Percentiles rank a stretch among this genome's conserved stretches.
phyloP scores from a whole-genome alignment of 2,888 invertebrate species.

The Cheilosia grossa region DNA sequence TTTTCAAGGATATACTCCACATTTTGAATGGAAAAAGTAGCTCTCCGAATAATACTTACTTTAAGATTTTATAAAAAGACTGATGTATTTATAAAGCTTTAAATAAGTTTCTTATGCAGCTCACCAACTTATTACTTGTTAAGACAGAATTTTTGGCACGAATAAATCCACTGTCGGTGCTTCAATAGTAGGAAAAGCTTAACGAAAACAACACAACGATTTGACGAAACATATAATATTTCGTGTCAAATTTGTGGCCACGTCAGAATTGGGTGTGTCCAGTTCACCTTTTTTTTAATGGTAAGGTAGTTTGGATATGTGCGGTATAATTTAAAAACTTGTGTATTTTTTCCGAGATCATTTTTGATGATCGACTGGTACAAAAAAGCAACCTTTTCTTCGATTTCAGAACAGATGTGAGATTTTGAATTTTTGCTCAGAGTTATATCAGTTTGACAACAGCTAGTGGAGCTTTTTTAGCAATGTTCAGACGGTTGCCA shows the following conservation, averaged over 20 bases:
- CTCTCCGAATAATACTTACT: constrained; percentile 35
- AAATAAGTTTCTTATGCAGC: not conserved
- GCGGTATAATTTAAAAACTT: too few species aligned
- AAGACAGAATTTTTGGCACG: constrained; percentile 49
- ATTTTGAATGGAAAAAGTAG: not conserved
- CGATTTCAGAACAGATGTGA: too few species aligned
- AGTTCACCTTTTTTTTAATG: not conserved
- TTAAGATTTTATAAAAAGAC: constrained; percentile 26
- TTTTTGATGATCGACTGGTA: too few species aligned
- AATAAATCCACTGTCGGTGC: constrained; percentile 21
- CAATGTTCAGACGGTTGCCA: too few species aligned
- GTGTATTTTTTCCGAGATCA: too few species aligned
- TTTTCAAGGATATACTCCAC: not conserved
- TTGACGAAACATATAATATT: constrained; percentile 31
- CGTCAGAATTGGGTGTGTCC: constrained; percentile 50
- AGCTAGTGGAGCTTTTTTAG: too few species aligned
- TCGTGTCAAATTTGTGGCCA: constrained; percentile 66
- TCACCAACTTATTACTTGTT: constrained; percentile 14
- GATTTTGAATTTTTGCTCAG: too few species aligned
- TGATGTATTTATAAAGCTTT: not conserved
- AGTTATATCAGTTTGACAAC: too few species aligned
- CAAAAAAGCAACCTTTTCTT: too few species aligned
- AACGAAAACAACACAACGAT: constrained; percentile 54
- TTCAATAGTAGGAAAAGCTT: constrained; percentile 18
- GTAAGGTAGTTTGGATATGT: too few species aligned